phyloP scores from a whole-genome alignment of 2,888 invertebrate genomes.

The Habrosyne pyritoides region DNA sequence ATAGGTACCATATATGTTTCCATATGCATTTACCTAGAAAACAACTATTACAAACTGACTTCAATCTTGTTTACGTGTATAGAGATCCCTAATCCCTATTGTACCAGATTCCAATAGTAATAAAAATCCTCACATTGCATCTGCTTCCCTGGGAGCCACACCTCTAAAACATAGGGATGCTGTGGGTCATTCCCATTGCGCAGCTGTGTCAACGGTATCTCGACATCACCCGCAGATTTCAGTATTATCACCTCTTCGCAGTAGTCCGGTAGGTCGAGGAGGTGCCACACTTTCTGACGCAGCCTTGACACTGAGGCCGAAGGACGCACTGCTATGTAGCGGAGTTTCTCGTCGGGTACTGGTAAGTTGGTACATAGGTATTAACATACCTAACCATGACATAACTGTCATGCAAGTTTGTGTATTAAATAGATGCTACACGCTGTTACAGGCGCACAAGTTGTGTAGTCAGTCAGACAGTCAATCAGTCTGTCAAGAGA shows the following conservation, averaged over 20 bases:
- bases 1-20: no score
- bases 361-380: constrained; percentile 13
- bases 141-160: constrained; percentile 57
- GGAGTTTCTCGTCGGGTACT: constrained; percentile 64
- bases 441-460: no score
- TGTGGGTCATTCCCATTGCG: constrained; percentile 71
- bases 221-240: constrained; percentile 49
- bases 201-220: constrained; percentile 63
- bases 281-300: constrained; percentile 72
- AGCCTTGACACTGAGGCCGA: constrained; percentile 62
- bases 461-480: no score
- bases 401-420: no score
- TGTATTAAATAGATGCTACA: no score
- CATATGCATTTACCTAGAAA: no score
- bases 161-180: constrained; percentile 67
- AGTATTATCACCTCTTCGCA: constrained; percentile 73
- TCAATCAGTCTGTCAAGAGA: no score
- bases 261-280: constrained; percentile 71
- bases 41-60: no score
- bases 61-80: no score
- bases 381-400: no score
- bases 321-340: constrained; percentile 67
- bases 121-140: constrained; percentile 36
- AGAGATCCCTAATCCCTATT: no score
- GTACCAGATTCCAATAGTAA: no score